Percentiles rank a stretch among this genome's conserved stretches.
Conservation (phyloP, 2,888 invertebrate species). For the Folsomia manolachei region DNA sequence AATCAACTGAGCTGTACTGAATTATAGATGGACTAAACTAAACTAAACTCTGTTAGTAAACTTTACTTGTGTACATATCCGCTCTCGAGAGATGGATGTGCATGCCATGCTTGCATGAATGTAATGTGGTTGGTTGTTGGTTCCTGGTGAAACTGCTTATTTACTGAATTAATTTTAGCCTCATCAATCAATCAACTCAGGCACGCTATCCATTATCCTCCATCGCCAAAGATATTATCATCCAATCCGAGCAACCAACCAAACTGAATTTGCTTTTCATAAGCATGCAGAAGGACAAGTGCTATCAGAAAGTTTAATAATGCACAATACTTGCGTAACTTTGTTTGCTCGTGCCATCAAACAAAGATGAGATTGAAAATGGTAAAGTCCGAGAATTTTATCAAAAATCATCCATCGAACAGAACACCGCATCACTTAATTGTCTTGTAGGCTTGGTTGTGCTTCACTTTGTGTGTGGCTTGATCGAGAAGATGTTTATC, state of each 20-base stretch:
- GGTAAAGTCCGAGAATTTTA: no score
- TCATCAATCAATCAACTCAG: constrained; percentile 49
- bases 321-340: not conserved
- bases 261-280: not conserved
- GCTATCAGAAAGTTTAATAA: not conserved
- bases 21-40: no score
- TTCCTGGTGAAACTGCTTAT: constrained; percentile 42
- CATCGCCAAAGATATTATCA: constrained; percentile 30
- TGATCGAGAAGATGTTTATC: not conserved
- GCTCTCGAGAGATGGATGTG: constrained; percentile 1
- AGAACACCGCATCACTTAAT: no score
- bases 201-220: constrained; percentile 38
- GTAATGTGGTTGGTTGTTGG: no score
- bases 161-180: constrained; percentile 50
- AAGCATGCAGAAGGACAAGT: not conserved
- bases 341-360: not conserved
- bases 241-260: constrained; percentile 5
- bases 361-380: not conserved
- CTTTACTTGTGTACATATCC: not conserved
- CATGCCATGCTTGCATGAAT: not conserved
- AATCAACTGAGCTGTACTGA: no score
- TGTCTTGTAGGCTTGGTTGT: no score
- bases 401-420: no score
- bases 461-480: not conserved
- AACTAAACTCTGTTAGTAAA: not conserved